Evolutionary conservation across 2,888 invertebrate genomes (phyloP), one percentile per base, ranked within the genome.

Genomic region (Leucophora obtusa): DNA sequence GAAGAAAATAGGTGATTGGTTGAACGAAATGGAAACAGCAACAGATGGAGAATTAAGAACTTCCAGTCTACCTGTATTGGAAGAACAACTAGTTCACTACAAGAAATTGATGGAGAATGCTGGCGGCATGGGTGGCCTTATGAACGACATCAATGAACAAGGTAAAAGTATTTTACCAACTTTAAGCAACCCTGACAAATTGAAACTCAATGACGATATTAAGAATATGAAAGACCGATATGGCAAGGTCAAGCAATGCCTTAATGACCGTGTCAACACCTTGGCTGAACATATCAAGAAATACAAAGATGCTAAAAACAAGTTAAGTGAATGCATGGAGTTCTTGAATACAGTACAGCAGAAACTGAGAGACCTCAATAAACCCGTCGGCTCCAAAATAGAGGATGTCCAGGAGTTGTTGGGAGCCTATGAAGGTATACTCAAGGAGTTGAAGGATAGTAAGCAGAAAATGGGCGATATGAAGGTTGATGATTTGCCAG

Each of bases 361-460:
- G 75, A 95, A 96, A 87, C 90, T 98, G 15, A 94, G 96, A 83
- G 94, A 95, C 75, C 91, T 97, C 1, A 96, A 95, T 86, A 95
- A 95, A 89, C 97, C 97, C 0, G 94, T 97, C 47, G 97, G 98
- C 11, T 94, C 94, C 69, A 94, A 94, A 86, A 95, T 96, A 1
- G 96, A 97, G 87, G 98, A 98, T 88, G 97, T 97, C 0, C 95
- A 96, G 87, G 93, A 94, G n/a, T 92, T 96, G 83, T 91, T 96
- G 28, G 92, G 93, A 47, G 93, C 94, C 0, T 96, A 96, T 85
- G 96, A 96, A 90, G 93, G 93, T 83, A 94, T 97, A 63, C 90
- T 96, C 18, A 92, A 92, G 74, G 95, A 96, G 83, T 91, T 97
- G 0, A 96, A 95, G 89, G 93, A 93, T 65, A 95, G 95, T 87